These are phyloP conservation scores for Acronicta leporina DNA, from an alignment of 2,888 invertebrate genomes.

Conservation along the genomic window DNA sequence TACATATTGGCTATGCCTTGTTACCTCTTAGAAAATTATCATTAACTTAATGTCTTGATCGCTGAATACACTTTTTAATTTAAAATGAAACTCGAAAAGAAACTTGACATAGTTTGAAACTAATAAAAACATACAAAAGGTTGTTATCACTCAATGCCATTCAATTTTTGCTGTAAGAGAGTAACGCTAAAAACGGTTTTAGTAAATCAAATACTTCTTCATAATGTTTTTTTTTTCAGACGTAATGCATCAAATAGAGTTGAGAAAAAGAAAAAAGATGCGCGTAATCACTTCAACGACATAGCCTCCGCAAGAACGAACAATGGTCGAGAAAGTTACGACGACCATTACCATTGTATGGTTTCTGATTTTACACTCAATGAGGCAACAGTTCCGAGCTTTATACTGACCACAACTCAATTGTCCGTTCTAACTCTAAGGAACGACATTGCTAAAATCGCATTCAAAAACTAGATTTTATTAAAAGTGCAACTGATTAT, in stretches of 20 bases:
- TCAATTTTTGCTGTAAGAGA: slow-evolving; percentile 11
- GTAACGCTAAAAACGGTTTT: slow-evolving; percentile 26
- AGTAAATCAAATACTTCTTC: slow-evolving; percentile 40
- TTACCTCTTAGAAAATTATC: slow-evolving; percentile 14
- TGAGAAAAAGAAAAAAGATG: slow-evolving; percentile 60
- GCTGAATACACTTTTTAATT: not conserved
- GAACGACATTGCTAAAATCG: not conserved
- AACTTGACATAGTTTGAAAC: slow-evolving; percentile 2
- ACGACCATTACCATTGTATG: slow-evolving; percentile 57
- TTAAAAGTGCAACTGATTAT: slow-evolving; percentile 6
- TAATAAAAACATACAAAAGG: slow-evolving; percentile 11
- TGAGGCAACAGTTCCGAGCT: slow-evolving; percentile 9
- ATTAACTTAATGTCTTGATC: slow-evolving; percentile 7
- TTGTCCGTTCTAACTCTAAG: not conserved
- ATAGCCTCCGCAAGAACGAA: slow-evolving; percentile 62
- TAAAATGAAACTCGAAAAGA: not conserved
- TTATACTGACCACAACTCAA: slow-evolving; percentile 22
- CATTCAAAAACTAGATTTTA: slow-evolving; percentile 19
- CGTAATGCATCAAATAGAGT: slow-evolving; percentile 54
- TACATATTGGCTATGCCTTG: slow-evolving; percentile 17
- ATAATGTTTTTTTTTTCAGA: slow-evolving; percentile 42
- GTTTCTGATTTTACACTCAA: slow-evolving; percentile 39
- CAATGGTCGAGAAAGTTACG: slow-evolving; percentile 71
- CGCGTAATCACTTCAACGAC: slow-evolving; percentile 66
- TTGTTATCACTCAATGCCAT: slow-evolving; percentile 16